These are phyloP conservation scores for Coronaproctus castanopsis DNA, from an alignment of 2,888 invertebrate genomes.

Conservation along the genomic window DNA sequence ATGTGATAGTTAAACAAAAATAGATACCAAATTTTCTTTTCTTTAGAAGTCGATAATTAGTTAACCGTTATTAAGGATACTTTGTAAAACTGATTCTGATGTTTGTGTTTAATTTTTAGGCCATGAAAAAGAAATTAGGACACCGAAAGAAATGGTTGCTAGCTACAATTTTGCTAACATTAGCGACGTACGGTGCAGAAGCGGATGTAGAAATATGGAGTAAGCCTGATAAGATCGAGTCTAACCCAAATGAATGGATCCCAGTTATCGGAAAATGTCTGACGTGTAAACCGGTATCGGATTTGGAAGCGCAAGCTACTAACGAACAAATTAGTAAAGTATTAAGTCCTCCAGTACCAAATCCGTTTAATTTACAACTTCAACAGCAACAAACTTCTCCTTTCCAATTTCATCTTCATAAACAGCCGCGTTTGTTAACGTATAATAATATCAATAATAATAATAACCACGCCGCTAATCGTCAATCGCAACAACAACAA, in stretches of 20 bases:
- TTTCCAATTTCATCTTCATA: background rate
- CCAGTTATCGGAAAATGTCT: conserved; percentile 30
- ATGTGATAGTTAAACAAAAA: too few relatives aligned
- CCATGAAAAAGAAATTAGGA: background rate
- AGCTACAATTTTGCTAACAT: background rate
- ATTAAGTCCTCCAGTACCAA: conserved; percentile 10
- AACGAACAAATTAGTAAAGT: conserved; percentile 14
- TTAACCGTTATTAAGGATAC: too few relatives aligned
- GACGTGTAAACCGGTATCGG: conserved; percentile 19
- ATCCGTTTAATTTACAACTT: conserved; percentile 2
- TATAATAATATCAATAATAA: conserved; percentile 4
- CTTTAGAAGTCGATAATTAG: too few relatives aligned
- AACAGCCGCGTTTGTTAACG: background rate
- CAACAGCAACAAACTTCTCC: conserved; percentile 13
- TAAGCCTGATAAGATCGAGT: conserved; percentile 16
- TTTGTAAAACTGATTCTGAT: too few relatives aligned
- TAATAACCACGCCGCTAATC: conserved; percentile 8
- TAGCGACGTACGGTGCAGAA: background rate
- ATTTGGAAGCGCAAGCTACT: conserved; percentile 14
- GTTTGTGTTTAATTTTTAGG: background rate
- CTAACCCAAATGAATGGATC: conserved; percentile 32
- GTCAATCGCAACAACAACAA: conserved; percentile 15
- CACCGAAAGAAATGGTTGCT: background rate
- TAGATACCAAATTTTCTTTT: too few relatives aligned
- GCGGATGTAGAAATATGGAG: conserved; percentile 17